These are phyloP conservation scores for Hyposoter didymator DNA, from an alignment of 2,888 invertebrate genomes.

Conservation along the genomic window DNA sequence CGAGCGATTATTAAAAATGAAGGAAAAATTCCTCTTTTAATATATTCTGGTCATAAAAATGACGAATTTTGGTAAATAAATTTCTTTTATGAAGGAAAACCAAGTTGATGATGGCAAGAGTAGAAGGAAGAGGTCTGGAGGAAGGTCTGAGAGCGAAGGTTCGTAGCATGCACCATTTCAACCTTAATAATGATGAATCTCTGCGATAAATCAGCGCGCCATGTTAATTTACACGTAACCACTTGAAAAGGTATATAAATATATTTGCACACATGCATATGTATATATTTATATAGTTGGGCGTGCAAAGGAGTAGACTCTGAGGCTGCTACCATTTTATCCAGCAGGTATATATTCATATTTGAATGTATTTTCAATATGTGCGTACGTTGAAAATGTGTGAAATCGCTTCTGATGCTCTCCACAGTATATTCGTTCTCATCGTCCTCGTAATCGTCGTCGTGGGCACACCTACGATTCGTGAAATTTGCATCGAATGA, in stretches of 20 bases:
- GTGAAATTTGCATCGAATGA: conserved; percentile 69
- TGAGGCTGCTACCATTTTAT: conserved; percentile 27
- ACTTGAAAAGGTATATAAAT: conserved; percentile 10
- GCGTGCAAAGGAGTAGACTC: conserved; percentile 23
- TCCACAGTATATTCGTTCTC: conserved; percentile 39
- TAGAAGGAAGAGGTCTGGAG: conserved; percentile 18
- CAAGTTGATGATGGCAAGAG: conserved; percentile 17
- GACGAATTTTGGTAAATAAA: not conserved
- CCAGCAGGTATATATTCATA: not conserved
- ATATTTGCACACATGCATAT: conserved; percentile 13
- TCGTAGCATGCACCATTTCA: conserved; percentile 39
- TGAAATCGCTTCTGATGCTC: conserved; percentile 49
- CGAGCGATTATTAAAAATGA: not conserved
- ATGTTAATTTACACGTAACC: conserved; percentile 61
- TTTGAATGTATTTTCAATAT: conserved; percentile 6
- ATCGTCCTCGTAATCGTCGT: conserved; percentile 51
- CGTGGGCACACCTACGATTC: conserved; percentile 68
- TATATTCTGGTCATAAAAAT: not conserved
- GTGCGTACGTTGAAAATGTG: conserved; percentile 9
- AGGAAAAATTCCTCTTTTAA: not conserved
- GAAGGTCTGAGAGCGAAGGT: conserved; percentile 24
- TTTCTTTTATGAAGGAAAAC: not conserved
- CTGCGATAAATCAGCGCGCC: conserved; percentile 54
- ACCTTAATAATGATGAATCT: conserved; percentile 65
- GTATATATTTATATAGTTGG: conserved; percentile 23